Evolutionary conservation across 1,140 invertebrate genomes (phyloP).

Genomic region (Microplitis mediator): DNA sequence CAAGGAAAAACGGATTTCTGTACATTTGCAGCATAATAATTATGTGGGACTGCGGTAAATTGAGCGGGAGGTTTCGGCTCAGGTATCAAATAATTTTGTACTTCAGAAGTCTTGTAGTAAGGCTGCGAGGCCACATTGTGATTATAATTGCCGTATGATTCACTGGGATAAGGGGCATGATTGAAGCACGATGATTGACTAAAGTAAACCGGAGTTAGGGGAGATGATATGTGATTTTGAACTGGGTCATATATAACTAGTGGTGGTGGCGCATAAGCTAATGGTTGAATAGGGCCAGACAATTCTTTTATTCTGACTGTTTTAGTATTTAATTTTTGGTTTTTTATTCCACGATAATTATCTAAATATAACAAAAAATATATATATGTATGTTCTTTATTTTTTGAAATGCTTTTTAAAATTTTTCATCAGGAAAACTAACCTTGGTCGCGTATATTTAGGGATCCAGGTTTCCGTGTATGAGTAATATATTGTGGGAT

Average conservation of each 20-base stretch:
- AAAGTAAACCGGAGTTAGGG: conserved; percentile 40
- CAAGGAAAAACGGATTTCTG: neutral
- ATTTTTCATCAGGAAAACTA: neutral
- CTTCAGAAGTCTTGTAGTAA: conserved; percentile 46
- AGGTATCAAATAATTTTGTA: conserved; percentile 44
- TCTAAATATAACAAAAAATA: conserved; percentile 7
- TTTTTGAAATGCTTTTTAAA: neutral
- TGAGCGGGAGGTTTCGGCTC: conserved; percentile 31
- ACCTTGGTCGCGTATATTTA: conserved; percentile 15
- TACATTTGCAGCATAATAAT: neutral
- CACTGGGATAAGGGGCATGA: conserved; percentile 37
- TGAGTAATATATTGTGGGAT: conserved; percentile 43
- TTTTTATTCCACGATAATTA: conserved; percentile 32
- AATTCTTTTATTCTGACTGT: conserved; percentile 28
- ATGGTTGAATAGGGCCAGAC: too few species aligned
- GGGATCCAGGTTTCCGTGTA: conserved; percentile 32
- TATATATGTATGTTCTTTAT: neutral
- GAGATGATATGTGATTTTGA: conserved; percentile 32
- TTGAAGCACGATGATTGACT: conserved; percentile 39
- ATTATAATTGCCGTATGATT: conserved; percentile 41
- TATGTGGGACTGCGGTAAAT: conserved; percentile 33
- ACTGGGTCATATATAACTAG: conserved; percentile 43
- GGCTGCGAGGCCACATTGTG: conserved; percentile 44
- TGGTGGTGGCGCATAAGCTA: conserved; percentile 42
- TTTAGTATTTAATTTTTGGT: conserved; percentile 44